These are phyloP conservation scores for Diglossa brunneiventris DNA, from an alignment of 2,113 vertebrate genomes.

Conservation along the genomic window DNA sequence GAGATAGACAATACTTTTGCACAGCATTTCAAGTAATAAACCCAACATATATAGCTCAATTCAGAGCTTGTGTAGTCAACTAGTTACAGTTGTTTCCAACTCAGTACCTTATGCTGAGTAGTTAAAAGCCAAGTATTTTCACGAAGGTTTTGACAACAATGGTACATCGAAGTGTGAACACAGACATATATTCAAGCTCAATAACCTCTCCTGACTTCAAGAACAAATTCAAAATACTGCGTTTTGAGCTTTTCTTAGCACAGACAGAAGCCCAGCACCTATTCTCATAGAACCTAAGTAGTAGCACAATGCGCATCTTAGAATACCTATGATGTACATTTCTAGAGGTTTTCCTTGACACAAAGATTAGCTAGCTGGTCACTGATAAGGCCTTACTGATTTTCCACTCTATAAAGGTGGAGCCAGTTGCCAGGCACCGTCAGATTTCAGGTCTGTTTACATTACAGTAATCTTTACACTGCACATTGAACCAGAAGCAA, in stretches of 20 bases:
- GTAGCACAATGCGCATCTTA: background rate
- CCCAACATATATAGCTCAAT: background rate
- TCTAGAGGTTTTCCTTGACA: background rate
- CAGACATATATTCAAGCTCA: background rate
- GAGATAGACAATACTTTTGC: background rate
- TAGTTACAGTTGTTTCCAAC: background rate
- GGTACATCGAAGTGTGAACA: background rate
- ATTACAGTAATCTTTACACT: constrained; percentile 15
- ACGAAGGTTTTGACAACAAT: accelerated
- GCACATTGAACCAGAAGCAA: constrained; percentile 33
- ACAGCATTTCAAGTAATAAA: background rate
- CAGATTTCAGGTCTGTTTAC: constrained; percentile 6
- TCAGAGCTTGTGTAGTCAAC: background rate
- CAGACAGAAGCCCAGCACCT: background rate
- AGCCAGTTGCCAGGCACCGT: constrained; percentile 21
- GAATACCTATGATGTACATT: background rate
- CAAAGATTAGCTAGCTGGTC: background rate
- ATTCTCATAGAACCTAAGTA: accelerated
- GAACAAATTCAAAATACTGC: background rate
- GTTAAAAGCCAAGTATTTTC: background rate
- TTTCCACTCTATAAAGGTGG: constrained; percentile 28
- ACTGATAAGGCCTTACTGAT: background rate
- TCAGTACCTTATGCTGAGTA: background rate
- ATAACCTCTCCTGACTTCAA: background rate
- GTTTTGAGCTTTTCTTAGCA: background rate